A percentile compares a stretch with the other conserved stretches of the same genome.
phyloP scores from a whole-genome alignment of 1,140 invertebrate genomes.

The Drosophila mayri region DNA sequence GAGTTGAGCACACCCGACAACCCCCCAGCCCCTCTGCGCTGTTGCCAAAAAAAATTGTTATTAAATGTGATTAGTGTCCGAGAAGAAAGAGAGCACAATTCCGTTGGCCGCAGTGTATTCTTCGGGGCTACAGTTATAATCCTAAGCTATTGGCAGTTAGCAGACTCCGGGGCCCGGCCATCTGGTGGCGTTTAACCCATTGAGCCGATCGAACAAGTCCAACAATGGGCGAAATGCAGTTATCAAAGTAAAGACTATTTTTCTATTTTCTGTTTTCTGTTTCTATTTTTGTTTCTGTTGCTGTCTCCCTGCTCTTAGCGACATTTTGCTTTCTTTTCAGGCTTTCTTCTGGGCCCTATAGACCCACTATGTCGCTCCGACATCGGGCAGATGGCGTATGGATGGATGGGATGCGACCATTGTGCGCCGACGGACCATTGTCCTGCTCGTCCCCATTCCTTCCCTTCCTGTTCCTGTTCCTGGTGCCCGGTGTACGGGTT shows the following conservation, averaged over 20 bases:
- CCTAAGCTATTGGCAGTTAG: slow-evolving; percentile 77
- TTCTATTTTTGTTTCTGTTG: slow-evolving; percentile 46
- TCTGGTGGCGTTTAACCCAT: slow-evolving; percentile 80
- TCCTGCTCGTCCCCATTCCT: slow-evolving; percentile 13
- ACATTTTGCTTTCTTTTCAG: slow-evolving; percentile 52
- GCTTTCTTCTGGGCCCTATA: slow-evolving; percentile 33
- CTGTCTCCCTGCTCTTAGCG: slow-evolving; percentile 48
- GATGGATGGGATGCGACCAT: slow-evolving; percentile 25
- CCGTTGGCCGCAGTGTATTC: slow-evolving; percentile 56
- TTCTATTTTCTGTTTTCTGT: slow-evolving; percentile 50
- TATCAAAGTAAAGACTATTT: slow-evolving; percentile 69
- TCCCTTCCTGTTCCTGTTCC: not conserved
- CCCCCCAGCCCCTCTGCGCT: not conserved
- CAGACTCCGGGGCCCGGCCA: slow-evolving; percentile 46
- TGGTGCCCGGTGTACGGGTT: slow-evolving; percentile 59
- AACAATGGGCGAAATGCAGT: slow-evolving; percentile 61
- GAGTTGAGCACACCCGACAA: slow-evolving; percentile 45
- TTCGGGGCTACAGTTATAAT: slow-evolving; percentile 70
- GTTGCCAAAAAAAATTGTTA: slow-evolving; percentile 71
- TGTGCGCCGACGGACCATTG: slow-evolving; percentile 33
- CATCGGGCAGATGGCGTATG: slow-evolving; percentile 36
- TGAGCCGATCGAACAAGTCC: slow-evolving; percentile 47
- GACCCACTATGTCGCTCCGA: slow-evolving; percentile 11
- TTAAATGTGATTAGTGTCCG: slow-evolving; percentile 77
- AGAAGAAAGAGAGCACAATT: slow-evolving; percentile 64